Conservation (phyloP, 2,888 invertebrate species). For the Beris chalybata region DNA sequence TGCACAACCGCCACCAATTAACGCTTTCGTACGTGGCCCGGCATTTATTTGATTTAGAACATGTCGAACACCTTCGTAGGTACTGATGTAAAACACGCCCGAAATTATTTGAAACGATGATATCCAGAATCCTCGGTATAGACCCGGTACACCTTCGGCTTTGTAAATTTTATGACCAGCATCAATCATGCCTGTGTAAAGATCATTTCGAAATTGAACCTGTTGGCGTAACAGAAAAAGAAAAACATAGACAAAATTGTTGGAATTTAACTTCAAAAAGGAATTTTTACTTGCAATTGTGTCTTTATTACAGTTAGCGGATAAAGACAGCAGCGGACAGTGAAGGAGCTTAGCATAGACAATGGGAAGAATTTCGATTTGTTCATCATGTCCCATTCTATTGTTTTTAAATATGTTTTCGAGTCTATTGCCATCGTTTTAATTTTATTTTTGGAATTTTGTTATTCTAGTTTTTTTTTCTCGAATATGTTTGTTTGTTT, state of each 20-base stretch:
- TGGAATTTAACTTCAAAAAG: background rate
- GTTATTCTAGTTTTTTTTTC: too few species aligned
- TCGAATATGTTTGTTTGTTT: background rate
- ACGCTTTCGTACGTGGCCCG: slow-evolving; percentile 62
- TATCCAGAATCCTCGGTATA: slow-evolving; percentile 95
- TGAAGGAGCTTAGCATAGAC: slow-evolving; percentile 75
- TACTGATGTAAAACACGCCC: slow-evolving; percentile 89
- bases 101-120: slow-evolving; percentile 85
- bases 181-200: slow-evolving; percentile 85
- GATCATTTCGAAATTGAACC: slow-evolving; percentile 74
- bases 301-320: slow-evolving; percentile 94
- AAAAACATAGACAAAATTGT: background rate
- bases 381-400: slow-evolving; percentile 99
- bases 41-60: slow-evolving; percentile 63
- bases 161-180: slow-evolving; percentile 85
- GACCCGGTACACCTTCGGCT: slow-evolving; percentile 80
- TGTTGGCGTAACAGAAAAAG: slow-evolving; percentile 3
- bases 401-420: slow-evolving; percentile 69
- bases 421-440: slow-evolving; percentile 41
- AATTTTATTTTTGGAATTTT: too few species aligned
- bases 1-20: slow-evolving; percentile 88
- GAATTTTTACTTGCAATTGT: slow-evolving; percentile 71
- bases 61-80: slow-evolving; percentile 89
- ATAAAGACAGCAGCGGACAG: slow-evolving; percentile 74
- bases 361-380: slow-evolving; percentile 91